Evolutionary conservation across 2,113 vertebrate species (phyloP), one percentile per base, ranked within the genome.

Genomic region (Tretioscincus oriximinensis): DNA sequence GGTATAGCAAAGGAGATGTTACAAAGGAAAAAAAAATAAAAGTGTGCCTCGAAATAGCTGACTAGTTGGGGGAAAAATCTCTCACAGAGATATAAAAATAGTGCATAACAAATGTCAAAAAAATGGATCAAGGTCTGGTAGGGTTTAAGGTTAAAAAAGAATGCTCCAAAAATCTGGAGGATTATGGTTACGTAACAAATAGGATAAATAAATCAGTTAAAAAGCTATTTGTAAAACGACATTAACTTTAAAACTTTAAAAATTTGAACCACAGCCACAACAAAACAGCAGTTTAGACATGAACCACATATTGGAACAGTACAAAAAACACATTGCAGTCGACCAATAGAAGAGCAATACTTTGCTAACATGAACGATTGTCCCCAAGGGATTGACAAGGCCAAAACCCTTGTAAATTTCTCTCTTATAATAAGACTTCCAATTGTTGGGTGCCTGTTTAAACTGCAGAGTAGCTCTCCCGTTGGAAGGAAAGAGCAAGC

Each of bases 21-120:
- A 93, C 94, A 93, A 94, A 95, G 94, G 94, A 95, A 96, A 96
- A 96, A 95, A 74, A 95, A 96, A 96, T 96, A 95, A 58, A 96
- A 95, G 93, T 93, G 93, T 95, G 93, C 94, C 94, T 94, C 93
- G 95, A 96, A 96, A 96, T 93, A 96, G 95, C 95, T 95, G 95
- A 96, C 94, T 78, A 95, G 94, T 93, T 95, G 94, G 95, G 94
- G 94, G 64, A 63, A 63, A 95, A 95, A 96, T 95, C 93, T 95
- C 94, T 95, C 90, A 93, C 91, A 95, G 94, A 90, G 94, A 94
- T 95, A 96, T 95, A 95, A 94, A 93, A 94, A 96, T 97, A 99
- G 98, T 98, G 98, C 98, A 97, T 97, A 96, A 98, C 95, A 96
- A 97, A 97, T 96, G 96, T 93, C 95, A 95, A 94, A 78, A n/a